A percentile compares a stretch with the other conserved stretches of the same genome.
These are phyloP conservation scores for Hypolimnas misippus DNA, from an alignment of 2,888 invertebrate genomes.

Conservation along the genomic window DNA sequence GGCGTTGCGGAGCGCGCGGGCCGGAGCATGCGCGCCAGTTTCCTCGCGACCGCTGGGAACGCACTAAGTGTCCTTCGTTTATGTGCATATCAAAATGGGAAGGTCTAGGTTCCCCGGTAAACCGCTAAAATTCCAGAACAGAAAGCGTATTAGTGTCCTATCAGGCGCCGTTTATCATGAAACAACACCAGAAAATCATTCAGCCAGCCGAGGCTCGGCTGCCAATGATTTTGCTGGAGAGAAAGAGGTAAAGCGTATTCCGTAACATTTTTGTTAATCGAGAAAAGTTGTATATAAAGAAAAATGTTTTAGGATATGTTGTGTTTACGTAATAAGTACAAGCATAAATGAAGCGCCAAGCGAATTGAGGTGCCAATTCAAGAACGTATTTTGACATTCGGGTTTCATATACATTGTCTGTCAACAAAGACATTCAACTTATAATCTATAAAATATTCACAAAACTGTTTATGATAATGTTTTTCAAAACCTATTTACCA, in stretches of 20 bases:
- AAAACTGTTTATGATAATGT: slow-evolving; percentile 2
- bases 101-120: slow-evolving; percentile 94
- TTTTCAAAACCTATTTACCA: not conserved
- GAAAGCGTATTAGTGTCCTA: slow-evolving; percentile 92
- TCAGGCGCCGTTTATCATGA: slow-evolving; percentile 84
- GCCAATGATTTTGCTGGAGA: slow-evolving; percentile 78
- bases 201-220: slow-evolving; percentile 74
- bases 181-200: slow-evolving; percentile 73
- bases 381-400: slow-evolving; percentile 68
- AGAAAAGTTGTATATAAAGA: slow-evolving; percentile 51
- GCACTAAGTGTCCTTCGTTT: slow-evolving; percentile 84
- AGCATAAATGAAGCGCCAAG: slow-evolving; percentile 61
- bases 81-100: slow-evolving; percentile 87
- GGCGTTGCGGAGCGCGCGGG: slow-evolving; percentile 83
- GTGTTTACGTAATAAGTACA: slow-evolving; percentile 79
- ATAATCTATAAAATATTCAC: slow-evolving; percentile 20
- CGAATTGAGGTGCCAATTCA: slow-evolving; percentile 47
- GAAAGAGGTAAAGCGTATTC: slow-evolving; percentile 75
- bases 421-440: slow-evolving; percentile 60
- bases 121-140: slow-evolving; percentile 93
- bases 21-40: slow-evolving; percentile 82
- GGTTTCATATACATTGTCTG: slow-evolving; percentile 52
- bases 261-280: slow-evolving; percentile 50
- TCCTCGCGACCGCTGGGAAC: slow-evolving; percentile 76
- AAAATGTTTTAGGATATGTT: slow-evolving; percentile 59